Evolutionary conservation across 2,888 invertebrate genomes (phyloP).

Genomic region (Griposia aprilina): DNA sequence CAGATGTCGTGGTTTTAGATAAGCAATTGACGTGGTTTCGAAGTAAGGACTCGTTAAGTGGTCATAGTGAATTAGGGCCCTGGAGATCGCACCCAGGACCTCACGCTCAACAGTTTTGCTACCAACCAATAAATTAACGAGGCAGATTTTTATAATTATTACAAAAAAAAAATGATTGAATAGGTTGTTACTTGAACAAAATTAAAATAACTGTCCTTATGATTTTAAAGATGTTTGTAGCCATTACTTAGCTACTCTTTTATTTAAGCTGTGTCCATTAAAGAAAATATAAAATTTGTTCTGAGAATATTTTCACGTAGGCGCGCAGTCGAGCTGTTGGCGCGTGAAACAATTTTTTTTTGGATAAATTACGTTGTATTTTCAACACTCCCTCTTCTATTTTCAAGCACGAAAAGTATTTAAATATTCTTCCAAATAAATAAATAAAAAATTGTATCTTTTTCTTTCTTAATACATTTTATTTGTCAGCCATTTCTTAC

Average conservation of each 20-base stretch:
- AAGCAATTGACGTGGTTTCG: no score
- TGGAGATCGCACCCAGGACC: no score
- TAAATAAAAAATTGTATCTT: background rate
- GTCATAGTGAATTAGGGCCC: no score
- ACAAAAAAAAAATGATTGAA: background rate
- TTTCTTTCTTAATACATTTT: constrained; percentile 4
- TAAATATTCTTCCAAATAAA: constrained; percentile 1
- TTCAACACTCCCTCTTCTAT: background rate
- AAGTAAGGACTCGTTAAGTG: no score
- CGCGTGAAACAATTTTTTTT: constrained; percentile 20
- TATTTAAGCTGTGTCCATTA: constrained; percentile 6
- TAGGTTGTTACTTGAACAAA: background rate
- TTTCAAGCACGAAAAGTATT: background rate
- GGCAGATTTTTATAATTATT: background rate
- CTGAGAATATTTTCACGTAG: constrained; percentile 9
- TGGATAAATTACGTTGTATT: constrained; percentile 30
- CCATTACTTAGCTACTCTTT: constrained; percentile 10
- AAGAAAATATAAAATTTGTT: constrained; percentile 23
- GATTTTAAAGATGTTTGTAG: background rate
- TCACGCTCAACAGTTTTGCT: background rate
- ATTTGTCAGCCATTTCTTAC: background rate
- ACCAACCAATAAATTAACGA: background rate
- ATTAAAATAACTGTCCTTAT: background rate
- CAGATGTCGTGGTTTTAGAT: no score
- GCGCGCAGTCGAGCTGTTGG: background rate